Evolutionary conservation across 2,797 vertebrate species (phyloP).

Genomic region (Urophycis tenuis): DNA sequence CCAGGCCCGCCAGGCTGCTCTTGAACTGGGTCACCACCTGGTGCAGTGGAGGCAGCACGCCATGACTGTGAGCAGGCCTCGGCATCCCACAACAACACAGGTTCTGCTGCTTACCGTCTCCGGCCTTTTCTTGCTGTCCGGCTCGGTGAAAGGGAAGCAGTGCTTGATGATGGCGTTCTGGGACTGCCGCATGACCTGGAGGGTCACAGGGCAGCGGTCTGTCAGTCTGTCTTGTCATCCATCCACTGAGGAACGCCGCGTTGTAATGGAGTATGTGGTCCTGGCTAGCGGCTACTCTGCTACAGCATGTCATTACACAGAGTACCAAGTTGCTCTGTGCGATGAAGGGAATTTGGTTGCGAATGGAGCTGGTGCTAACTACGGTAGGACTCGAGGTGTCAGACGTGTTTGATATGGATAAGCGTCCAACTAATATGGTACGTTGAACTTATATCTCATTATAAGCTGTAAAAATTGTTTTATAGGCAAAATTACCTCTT

Average conservation of each 20-base stretch:
- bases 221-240: not conserved
- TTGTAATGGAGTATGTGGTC: not conserved
- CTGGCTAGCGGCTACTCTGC: not conserved
- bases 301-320: not conserved
- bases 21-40: constrained; percentile 96
- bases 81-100: not conserved
- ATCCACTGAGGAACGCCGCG: not conserved
- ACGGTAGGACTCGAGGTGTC: not conserved
- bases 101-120: constrained; percentile 70
- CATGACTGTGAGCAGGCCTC: not conserved
- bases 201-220: constrained; percentile 4
- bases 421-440: too few relatives aligned
- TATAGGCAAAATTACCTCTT: constrained; percentile 75
- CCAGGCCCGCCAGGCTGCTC: constrained; percentile 80
- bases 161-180: constrained; percentile 80
- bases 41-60: not conserved
- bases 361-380: not conserved
- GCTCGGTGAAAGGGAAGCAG: constrained; percentile 78
- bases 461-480: constrained; percentile 7
- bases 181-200: constrained; percentile 83
- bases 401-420: too few relatives aligned
- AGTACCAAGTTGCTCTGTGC: not conserved
- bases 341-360: not conserved
- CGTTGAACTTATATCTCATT: too few relatives aligned
- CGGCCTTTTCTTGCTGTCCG: constrained; percentile 83